Conservation (phyloP, 2,797 vertebrate species). For the Anguilla marmorata region DNA sequence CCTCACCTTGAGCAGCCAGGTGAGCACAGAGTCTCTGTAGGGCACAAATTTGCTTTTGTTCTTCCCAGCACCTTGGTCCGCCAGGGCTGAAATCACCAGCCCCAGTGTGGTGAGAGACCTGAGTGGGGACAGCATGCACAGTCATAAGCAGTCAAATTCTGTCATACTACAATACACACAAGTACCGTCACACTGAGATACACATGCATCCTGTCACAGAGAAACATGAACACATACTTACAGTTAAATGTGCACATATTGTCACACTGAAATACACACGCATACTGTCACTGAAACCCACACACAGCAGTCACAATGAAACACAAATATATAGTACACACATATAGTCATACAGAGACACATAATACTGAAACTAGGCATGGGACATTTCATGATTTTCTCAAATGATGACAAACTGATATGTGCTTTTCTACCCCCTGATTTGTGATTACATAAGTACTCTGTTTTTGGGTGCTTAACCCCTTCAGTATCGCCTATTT, state of each 20-base stretch:
- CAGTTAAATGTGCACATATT: neutral
- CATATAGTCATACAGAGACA: no score
- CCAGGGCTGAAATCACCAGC: conserved; percentile 76
- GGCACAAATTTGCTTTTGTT: conserved; percentile 89
- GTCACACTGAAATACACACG: neutral
- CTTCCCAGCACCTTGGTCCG: conserved; percentile 80
- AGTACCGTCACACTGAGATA: neutral
- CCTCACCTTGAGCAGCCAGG: conserved; percentile 86
- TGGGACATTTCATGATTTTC: no score
- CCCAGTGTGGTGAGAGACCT: conserved; percentile 79
- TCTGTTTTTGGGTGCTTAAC: no score
- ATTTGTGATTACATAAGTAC: no score
- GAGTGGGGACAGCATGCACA: conserved; percentile 26
- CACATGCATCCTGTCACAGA: no score
- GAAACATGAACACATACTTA: neutral
- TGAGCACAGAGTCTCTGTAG: conserved; percentile 89
- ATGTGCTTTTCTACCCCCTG: no score
- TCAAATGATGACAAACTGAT: no score
- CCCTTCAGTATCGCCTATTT: no score
- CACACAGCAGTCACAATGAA: no score
- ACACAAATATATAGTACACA: no score
- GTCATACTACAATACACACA: neutral
- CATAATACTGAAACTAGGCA: no score
- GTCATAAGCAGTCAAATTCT: neutral
- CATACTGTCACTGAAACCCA: no score